Evolutionary conservation across 2,888 invertebrate species (phyloP), one percentile per base, ranked within the genome.

Genomic region (Cerastis rubricosa): DNA sequence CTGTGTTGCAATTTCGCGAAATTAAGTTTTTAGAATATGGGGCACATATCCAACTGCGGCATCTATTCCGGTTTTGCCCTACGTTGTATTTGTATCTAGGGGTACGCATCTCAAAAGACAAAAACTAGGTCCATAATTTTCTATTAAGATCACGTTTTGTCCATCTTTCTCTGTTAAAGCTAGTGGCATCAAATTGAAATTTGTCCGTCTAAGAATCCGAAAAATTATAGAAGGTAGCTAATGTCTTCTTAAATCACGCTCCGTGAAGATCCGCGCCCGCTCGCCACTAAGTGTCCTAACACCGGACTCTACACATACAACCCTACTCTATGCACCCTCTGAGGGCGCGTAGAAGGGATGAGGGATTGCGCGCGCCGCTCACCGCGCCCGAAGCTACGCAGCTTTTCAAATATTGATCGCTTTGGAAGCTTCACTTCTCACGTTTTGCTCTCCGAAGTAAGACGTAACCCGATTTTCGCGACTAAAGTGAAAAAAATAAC

Each of bases 321-420:
- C 22, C 61, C 35, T 63, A 22, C 22, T 35, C 61, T 35, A n/a
- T n/a, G 8, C 40, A 29, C 51, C 19, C 54, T 43, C 22, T 43
- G 45, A 51, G 64, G 51, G 22, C 51, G 65, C 49, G 71, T 51
- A 35, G 8, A 71, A 65, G 71, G 76, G 69, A 59, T 45, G 73
- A 74, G 49, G 78, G 64, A 70, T 19, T 76, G 80, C 67, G 80
- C 80, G 57, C 70, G 25, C 17, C 71, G 35, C 9, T 29, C n/a
- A 29, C 45, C 54, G 45, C 49, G 17, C 59, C 51, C 83, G 14
- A 51, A 57, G 14, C 64, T 71, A 75, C 83, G 71, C 81, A 84
- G 71, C 71, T 76, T 76, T 82, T 47, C 45, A 59, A 61, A 49
- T 74, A 84, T 84, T 70, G 84, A 84, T 84, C 72, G 74, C 47